Conservation (phyloP, 2,113 vertebrate genomes). For the Campylomormyrus tamandua region DNA sequence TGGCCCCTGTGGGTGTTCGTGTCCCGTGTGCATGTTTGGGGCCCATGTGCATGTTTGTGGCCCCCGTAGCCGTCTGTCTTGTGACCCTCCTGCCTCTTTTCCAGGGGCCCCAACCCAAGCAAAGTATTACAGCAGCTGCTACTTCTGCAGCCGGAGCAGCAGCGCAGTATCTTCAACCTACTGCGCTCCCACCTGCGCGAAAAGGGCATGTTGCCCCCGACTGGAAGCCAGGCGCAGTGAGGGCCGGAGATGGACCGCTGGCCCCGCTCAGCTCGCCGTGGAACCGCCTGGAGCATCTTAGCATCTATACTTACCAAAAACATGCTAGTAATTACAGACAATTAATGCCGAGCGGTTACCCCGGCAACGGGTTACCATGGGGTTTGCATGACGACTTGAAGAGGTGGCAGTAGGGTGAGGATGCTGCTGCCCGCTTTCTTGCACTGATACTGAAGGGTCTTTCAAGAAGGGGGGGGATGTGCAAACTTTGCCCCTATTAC, state of each 20-base stretch:
- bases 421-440: background rate
- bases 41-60: background rate
- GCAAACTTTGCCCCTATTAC: background rate
- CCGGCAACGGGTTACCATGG: background rate
- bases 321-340: background rate
- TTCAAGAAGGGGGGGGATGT: background rate
- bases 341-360: background rate
- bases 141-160: constrained; percentile 84
- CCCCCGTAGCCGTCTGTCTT: background rate
- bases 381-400: background rate
- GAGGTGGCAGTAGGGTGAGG: background rate
- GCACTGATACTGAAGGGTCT: background rate
- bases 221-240: constrained; percentile 46
- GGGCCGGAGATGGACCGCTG: background rate
- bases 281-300: background rate
- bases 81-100: constrained; percentile 11
- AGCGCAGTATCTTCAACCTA: constrained; percentile 78
- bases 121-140: constrained; percentile 87
- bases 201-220: constrained; percentile 74
- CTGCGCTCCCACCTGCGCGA: constrained; percentile 76
- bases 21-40: background rate
- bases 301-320: constrained; percentile 2
- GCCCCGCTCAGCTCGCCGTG: background rate
- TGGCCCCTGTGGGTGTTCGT: too few species aligned
- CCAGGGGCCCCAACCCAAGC: constrained; percentile 91